phyloP scores from a whole-genome alignment of 1,140 invertebrate genomes.

The Ostrea edulis region DNA sequence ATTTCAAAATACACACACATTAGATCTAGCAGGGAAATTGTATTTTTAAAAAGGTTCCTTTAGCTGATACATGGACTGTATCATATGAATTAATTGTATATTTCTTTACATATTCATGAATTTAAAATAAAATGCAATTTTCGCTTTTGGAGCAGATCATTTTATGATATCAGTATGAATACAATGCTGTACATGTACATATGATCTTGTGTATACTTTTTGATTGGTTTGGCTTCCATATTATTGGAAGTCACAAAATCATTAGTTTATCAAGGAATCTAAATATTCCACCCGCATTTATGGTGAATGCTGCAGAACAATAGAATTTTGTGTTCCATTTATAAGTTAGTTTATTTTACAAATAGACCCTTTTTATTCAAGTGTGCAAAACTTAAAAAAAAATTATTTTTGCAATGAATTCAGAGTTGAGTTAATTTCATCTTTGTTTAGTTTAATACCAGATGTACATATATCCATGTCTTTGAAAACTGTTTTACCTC shows the following conservation, averaged over 20 bases:
- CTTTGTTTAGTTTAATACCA: not conserved
- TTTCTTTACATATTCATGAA: no score
- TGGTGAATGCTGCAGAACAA: not conserved
- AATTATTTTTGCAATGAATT: not conserved
- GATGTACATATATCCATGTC: not conserved
- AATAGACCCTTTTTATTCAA: not conserved
- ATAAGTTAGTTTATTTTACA: no score
- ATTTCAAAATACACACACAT: not conserved
- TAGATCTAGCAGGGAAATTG: no score
- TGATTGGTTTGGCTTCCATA: not conserved
- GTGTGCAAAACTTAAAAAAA: not conserved
- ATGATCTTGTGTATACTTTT: no score
- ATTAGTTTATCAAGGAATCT: slow-evolving; percentile 11
- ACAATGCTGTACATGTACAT: no score
- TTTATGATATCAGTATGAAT: no score
- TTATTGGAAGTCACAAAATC: not conserved
- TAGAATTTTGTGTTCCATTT: slow-evolving; percentile 2
- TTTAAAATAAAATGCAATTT: no score
- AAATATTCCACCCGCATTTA: not conserved
- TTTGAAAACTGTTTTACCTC: not conserved
- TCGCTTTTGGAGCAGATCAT: no score
- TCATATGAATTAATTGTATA: no score
- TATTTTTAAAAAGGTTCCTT: no score
- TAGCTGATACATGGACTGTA: no score
- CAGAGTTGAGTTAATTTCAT: not conserved